A percentile compares a stretch with the other conserved stretches of the same genome.
phyloP scores from a whole-genome alignment of 2,888 invertebrate genomes.

The Tachina fera region DNA sequence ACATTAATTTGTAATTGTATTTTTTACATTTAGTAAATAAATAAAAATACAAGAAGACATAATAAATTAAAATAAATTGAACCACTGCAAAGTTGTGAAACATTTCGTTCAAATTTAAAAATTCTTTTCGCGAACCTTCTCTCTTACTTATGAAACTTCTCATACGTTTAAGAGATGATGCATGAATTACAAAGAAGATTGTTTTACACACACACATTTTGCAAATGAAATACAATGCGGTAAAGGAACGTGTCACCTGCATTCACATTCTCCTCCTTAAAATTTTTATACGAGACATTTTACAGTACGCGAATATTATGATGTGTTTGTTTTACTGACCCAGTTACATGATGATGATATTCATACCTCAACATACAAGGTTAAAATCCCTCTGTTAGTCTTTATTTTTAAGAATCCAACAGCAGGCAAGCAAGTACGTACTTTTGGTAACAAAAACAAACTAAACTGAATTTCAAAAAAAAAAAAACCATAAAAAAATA shows the following conservation, averaged over 20 bases:
- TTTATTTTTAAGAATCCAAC: conserved; percentile 30
- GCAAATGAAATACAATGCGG: conserved; percentile 38
- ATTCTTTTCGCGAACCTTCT: not conserved
- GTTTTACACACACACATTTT: conserved; percentile 13
- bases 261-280: conserved; percentile 51
- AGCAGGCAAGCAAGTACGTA: conserved; percentile 53
- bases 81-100: too few relatives aligned
- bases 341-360: conserved; percentile 66
- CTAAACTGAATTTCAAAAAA: conserved; percentile 26
- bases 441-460: conserved; percentile 29
- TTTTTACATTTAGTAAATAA: too few relatives aligned
- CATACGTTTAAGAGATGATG: not conserved
- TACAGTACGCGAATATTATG: conserved; percentile 57
- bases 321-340: conserved; percentile 60
- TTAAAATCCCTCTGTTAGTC: conserved; percentile 39
- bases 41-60: too few relatives aligned
- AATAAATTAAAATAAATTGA: not conserved
- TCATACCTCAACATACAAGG: conserved; percentile 64
- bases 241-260: conserved; percentile 43
- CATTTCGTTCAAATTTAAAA: too few relatives aligned
- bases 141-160: conserved; percentile 6
- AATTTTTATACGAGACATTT: conserved; percentile 62
- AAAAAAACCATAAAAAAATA: conserved; percentile 9
- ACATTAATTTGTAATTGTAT: too few relatives aligned
- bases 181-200: conserved; percentile 9